These are phyloP conservation scores for Apis dorsata DNA, from an alignment of 1,140 invertebrate genomes.

Conservation along the genomic window DNA sequence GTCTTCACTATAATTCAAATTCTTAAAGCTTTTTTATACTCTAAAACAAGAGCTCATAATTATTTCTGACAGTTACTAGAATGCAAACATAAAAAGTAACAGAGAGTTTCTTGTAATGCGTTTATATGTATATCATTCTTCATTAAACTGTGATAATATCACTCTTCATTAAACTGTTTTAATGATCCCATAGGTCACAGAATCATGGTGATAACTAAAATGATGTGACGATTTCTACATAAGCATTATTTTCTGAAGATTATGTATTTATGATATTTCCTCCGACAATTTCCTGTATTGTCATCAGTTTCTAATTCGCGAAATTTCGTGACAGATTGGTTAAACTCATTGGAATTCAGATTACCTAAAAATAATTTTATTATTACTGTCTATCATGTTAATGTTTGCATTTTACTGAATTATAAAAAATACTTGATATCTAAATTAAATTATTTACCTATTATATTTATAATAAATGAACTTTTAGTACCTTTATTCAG, in stretches of 20 bases:
- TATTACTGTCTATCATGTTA: background rate
- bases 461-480: background rate
- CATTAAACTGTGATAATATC: background rate
- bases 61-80: too few relatives aligned
- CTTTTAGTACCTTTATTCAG: background rate
- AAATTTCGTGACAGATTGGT: background rate
- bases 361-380: background rate
- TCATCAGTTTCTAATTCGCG: background rate
- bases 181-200: background rate
- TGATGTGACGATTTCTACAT: background rate
- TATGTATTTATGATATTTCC: constrained; percentile 23
- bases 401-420: background rate
- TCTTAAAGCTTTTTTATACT: background rate
- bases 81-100: background rate
- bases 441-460: background rate
- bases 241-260: constrained; percentile 39
- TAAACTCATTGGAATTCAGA: background rate
- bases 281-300: constrained; percentile 16
- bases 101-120: background rate
- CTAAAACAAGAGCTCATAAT: background rate
- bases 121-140: background rate
- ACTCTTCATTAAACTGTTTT: background rate
- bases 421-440: background rate
- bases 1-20: background rate
- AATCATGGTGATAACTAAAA: constrained; percentile 15